Evolutionary conservation across 37 sponge, comb jelly and placozoan genomes (phyloP), one percentile per base, ranked within the genome.

Genomic region (Halisarca cf. caerulea): DNA sequence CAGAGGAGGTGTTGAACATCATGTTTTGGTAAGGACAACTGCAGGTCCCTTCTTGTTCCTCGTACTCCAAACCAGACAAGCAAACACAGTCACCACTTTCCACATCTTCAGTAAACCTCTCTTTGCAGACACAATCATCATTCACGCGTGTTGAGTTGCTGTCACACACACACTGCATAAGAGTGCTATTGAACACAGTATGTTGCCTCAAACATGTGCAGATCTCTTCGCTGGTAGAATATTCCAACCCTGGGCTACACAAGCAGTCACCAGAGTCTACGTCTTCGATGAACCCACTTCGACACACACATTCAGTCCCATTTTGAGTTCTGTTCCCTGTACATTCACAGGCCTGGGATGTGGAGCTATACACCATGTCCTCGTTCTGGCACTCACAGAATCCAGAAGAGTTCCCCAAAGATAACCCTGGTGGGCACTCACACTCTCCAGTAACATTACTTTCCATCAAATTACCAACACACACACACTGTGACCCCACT

Each of bases 261-360:
- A 68, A 27, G 30, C 69, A 68, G 33, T 68, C 69, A 1, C 69
- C 45, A 74, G 43, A 74, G 30, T 8, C 21, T 1, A 41, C 36
- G 45, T 74, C 77, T 23, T 40, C 45, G 15, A 74, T 44, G 23
- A 74, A 43, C 0, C 77, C 77, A 2, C 36, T 37, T 25, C 21
- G 36, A 40, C 77, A 74, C 18, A 43, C 45, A 74, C 77, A 74
- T 2, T 74, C 77, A 74, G 42, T 43, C 42, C 44, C 44, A 74
- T 74, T 74, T 37, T 21, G 18, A 40, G 77, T 43, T 40, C 77
- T 41, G 41, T 40, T 74, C 7, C 25, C 45, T 20, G 24, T 37
- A 41, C 77, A 74, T 15, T 37, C 8, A 40, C 77, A 74, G 23
- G 18, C 44, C 18, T n/a, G 21, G 9, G 42, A 17, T 39, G 25